phyloP scores from a whole-genome alignment of 1,140 invertebrate species.

The Ganaspis sp. region DNA sequence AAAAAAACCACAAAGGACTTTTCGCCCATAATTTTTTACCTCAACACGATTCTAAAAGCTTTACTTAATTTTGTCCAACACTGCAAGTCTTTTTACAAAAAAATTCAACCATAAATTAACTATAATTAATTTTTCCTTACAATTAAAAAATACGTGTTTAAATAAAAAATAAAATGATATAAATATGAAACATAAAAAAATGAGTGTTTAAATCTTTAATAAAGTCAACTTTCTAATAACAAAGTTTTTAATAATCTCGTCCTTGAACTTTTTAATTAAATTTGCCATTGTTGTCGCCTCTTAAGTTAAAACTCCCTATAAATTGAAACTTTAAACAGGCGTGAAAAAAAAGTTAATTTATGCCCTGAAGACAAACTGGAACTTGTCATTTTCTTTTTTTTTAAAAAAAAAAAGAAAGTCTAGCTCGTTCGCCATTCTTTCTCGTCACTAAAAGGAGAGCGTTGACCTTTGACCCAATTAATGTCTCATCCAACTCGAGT shows the following conservation, averaged over 20 bases:
- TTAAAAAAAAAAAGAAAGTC: not conserved
- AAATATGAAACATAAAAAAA: no score
- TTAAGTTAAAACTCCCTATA: not conserved
- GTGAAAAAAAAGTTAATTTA: not conserved
- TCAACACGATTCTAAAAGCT: no score
- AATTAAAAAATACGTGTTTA: no score
- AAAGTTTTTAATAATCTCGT: not conserved
- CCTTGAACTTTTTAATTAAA: constrained; percentile 17
- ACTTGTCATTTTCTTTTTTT: not conserved
- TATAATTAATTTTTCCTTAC: no score
- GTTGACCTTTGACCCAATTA: constrained; percentile 23
- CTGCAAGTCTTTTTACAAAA: no score
- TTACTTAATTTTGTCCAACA: no score
- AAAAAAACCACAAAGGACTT: no score
- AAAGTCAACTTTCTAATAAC: not conserved
- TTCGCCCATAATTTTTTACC: no score
- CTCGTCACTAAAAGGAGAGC: not conserved
- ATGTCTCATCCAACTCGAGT: constrained; percentile 17
- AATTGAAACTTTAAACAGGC: constrained; percentile 9
- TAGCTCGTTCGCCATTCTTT: constrained; percentile 5
- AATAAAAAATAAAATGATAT: no score
- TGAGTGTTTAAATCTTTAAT: no score
- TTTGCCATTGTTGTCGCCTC: not conserved
- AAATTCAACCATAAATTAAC: no score
- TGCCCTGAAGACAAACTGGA: constrained; percentile 8